phyloP scores from a whole-genome alignment of 2,113 vertebrate species.

The Bostrychus sinensis region DNA sequence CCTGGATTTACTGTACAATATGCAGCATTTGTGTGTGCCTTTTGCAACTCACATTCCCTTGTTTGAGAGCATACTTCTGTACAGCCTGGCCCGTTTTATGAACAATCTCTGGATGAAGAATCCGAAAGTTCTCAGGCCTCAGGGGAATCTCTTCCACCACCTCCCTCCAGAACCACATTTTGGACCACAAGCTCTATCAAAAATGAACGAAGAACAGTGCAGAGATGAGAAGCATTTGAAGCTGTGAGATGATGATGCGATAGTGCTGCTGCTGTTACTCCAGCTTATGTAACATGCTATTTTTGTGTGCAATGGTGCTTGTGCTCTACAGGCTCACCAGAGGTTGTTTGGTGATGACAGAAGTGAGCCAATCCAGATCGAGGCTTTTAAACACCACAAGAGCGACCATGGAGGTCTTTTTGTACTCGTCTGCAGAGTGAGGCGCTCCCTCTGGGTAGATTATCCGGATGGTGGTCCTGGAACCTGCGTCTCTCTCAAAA shows the following conservation, averaged over 20 bases:
- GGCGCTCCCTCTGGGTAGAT: constrained; percentile 82
- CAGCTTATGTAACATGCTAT: constrained; percentile 22
- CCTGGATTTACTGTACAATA: neutral
- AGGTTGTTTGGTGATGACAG: constrained; percentile 75
- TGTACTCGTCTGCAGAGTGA: constrained; percentile 68
- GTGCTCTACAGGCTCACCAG: constrained; percentile 66
- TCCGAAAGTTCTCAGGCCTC: constrained; percentile 72
- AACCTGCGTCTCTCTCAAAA: constrained; percentile 78
- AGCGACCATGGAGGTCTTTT: constrained; percentile 68
- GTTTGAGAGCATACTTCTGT: constrained; percentile 63
- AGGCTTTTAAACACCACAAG: constrained; percentile 80
- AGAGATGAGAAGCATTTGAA: constrained; percentile 5
- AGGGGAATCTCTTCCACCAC: constrained; percentile 81
- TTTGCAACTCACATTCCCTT: constrained; percentile 61
- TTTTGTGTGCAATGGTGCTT: constrained; percentile 21
- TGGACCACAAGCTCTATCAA: constrained; percentile 81
- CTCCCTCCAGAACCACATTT: constrained; percentile 84
- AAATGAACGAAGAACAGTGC: constrained; percentile 12
- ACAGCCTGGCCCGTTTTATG: constrained; percentile 66
- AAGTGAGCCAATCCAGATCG: constrained; percentile 82
- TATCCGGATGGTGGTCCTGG: constrained; percentile 80
- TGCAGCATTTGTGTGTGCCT: neutral
- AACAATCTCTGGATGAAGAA: constrained; percentile 81
- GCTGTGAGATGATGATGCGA: constrained; percentile 17
- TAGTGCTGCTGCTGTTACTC: neutral